Base-by-base conservation (phyloP, 2,797 vertebrate genomes). In the Tragopan temminckii region DNA sequence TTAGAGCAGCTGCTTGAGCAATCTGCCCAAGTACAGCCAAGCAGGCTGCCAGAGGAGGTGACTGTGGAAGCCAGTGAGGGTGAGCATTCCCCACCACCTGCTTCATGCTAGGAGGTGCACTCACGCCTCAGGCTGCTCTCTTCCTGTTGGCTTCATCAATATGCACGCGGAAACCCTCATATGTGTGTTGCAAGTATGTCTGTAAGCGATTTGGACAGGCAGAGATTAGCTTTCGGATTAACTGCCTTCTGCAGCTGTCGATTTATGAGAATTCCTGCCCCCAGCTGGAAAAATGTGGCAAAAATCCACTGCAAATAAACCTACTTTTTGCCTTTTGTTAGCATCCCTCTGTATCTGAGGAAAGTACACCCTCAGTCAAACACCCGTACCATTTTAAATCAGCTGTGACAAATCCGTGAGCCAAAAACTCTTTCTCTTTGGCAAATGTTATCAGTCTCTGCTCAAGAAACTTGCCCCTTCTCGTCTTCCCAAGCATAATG, bases 201-300 rank as follows among this genome's bases (percentile, higher is more conserved):
- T 1, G 0, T 85, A 95, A 95, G 79, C 14, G 19, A 94, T 95
- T 96, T 91, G 80, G 85, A 81, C 81, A 96, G 89, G 90, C 71
- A 88, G 89, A 94, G 85, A 95, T 94, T 93, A 95, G 94, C 76
- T 80, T 85, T 53, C 83, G 95, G 88, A 91, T 92, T 92, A 91
- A 82, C 78, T 79, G 53, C 80, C 67, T 93, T 89, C 88, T 94
- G 89, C 84, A 95, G 96, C 97, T 97, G 90, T 95, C 72, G 46
- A 90, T 94, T 95, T 71, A 29, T 76, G 86, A 77, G 93, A 80
- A 92, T 95, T 95, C 85, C 88, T 93, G 80, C 89, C 93, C 88
- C 93, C 86, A 84, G 74, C 52, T 94, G 85, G 86, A 93, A 96
- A 94, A 93, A 85, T 77, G 68, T 77, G 76, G 85, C 94, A 95